These are phyloP conservation scores for Abrostola triplasia DNA, from an alignment of 2,888 invertebrate genomes.

Conservation along the genomic window DNA sequence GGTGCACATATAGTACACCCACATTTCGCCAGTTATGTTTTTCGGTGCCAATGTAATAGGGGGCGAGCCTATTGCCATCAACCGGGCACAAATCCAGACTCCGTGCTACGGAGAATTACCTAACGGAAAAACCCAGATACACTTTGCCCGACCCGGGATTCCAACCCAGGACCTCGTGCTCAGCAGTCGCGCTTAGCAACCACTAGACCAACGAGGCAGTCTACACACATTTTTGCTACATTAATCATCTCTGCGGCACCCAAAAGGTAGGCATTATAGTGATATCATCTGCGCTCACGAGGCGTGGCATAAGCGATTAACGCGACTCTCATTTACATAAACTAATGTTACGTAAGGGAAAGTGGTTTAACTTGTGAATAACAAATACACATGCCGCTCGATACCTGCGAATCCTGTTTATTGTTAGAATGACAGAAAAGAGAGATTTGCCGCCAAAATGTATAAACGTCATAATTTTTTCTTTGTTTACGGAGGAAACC, in stretches of 20 bases:
- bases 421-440: conserved; percentile 15
- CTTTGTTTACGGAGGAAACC: no score
- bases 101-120: no score
- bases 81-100: no score
- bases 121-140: no score
- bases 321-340: conserved; percentile 61
- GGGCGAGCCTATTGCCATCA: no score
- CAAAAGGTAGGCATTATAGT: conserved; percentile 25
- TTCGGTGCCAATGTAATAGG: no score
- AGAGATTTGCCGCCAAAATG: conserved; percentile 2
- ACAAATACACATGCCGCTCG: conserved; percentile 46
- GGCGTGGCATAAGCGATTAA: conserved; percentile 54
- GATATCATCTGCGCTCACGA: conserved; percentile 42
- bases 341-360: conserved; percentile 66
- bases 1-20: no score
- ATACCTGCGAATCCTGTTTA: conserved; percentile 22
- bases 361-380: conserved; percentile 59
- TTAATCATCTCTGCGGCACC: conserved; percentile 31
- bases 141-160: no score
- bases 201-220: no score
- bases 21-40: no score
- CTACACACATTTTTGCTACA: conserved; percentile 26
- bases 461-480: not conserved
- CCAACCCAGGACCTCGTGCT: no score
- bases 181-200: no score